phyloP scores from a whole-genome alignment of 2,888 invertebrate genomes.

The Glaucopsyche alexis region DNA sequence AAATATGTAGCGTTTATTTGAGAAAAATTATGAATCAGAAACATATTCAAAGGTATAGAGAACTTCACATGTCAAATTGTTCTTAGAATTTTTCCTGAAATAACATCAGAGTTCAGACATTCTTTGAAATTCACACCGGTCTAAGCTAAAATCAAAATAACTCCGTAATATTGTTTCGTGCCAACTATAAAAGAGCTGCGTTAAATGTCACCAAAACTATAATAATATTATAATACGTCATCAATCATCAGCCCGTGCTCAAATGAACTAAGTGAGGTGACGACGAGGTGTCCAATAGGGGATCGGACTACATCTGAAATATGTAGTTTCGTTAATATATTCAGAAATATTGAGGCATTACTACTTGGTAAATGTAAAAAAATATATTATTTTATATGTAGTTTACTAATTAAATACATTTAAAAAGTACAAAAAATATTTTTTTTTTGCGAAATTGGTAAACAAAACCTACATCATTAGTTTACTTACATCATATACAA shows the following conservation, averaged over 20 bases:
- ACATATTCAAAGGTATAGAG: background rate
- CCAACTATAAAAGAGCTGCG: conserved; percentile 19
- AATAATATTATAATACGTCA: background rate
- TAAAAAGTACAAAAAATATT: too few relatives aligned
- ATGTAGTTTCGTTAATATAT: too few relatives aligned
- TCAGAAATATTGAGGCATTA: too few relatives aligned
- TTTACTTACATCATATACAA: too few relatives aligned
- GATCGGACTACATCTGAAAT: too few relatives aligned
- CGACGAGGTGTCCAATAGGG: too few relatives aligned
- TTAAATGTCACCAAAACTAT: conserved; percentile 24
- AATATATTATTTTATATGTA: too few relatives aligned
- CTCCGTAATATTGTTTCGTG: conserved; percentile 24
- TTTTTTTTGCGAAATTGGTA: too few relatives aligned
- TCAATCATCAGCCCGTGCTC: too few relatives aligned
- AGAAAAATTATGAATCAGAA: background rate
- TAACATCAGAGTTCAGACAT: background rate
- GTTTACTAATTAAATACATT: too few relatives aligned
- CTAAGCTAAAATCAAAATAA: conserved; percentile 22
- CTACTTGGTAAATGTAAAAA: too few relatives aligned
- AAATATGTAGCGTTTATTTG: background rate
- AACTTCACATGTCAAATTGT: background rate
- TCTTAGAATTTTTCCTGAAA: conserved; percentile 21
- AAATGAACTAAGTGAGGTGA: background rate
- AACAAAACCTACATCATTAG: too few relatives aligned
- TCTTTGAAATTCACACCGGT: conserved; percentile 18